Conservation (phyloP, 2,113 vertebrate genomes). For the Salvelinus alpinus region DNA sequence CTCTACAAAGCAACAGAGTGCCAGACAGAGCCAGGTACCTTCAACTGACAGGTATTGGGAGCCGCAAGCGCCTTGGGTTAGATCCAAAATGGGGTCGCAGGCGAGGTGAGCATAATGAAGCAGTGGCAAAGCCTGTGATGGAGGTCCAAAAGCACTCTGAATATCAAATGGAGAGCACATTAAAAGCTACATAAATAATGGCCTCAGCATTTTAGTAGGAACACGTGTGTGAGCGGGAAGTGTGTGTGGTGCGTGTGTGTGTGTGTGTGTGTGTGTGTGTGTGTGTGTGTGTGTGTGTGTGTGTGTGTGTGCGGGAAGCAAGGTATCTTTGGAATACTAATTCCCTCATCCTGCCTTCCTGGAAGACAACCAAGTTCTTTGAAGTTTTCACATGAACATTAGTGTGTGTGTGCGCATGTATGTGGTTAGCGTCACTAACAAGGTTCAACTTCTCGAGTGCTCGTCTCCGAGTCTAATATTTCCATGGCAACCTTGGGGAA, state of each 20-base stretch:
- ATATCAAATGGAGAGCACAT: constrained; percentile 2
- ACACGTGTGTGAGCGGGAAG: too few species aligned
- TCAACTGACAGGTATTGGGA: neutral
- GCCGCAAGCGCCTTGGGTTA: neutral
- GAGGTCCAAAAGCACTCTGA: neutral
- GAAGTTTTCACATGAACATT: neutral
- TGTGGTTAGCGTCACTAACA: neutral
- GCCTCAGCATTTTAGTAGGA: neutral
- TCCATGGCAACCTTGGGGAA: neutral
- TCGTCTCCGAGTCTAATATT: neutral
- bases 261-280: too few species aligned
- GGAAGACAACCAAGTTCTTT: neutral
- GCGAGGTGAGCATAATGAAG: neutral
- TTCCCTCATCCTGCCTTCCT: neutral
- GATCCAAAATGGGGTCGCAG: neutral
- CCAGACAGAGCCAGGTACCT: neutral
- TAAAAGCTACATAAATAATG: constrained; percentile 11
- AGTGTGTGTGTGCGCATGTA: neutral
- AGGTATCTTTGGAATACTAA: neutral
- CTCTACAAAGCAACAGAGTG: neutral
- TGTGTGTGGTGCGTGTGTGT: too few species aligned
- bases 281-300: neutral
- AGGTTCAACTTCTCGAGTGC: neutral
- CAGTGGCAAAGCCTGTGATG: neutral
- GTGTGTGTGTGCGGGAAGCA: neutral